These are phyloP conservation scores for Hirtodrosophila duncani DNA, from an alignment of 2,888 invertebrate species.

Conservation along the genomic window DNA sequence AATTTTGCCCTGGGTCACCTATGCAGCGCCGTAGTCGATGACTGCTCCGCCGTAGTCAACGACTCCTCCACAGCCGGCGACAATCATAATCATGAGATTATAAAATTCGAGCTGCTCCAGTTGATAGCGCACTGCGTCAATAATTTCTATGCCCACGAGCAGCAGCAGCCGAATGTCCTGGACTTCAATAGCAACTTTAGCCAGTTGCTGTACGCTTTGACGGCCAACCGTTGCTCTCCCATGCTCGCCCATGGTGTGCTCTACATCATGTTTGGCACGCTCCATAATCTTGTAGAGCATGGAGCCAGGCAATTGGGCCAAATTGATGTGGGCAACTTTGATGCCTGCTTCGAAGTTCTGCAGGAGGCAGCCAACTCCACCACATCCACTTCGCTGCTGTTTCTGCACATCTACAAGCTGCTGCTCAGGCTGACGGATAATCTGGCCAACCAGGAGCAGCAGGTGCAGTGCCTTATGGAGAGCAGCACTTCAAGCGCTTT, in stretches of 20 bases:
- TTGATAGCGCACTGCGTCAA: conserved; percentile 73
- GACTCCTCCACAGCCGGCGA: neutral
- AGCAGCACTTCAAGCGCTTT: conserved; percentile 46
- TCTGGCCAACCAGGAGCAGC: conserved; percentile 61
- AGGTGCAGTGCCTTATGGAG: conserved; percentile 42
- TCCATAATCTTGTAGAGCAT: conserved; percentile 70
- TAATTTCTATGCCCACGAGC: conserved; percentile 68
- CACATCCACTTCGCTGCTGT: conserved; percentile 30
- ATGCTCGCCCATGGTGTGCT: conserved; percentile 64
- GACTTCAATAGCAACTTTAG: conserved; percentile 68
- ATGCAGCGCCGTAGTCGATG: conserved; percentile 28
- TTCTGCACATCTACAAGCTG: conserved; percentile 61
- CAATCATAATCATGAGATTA: conserved; percentile 58
- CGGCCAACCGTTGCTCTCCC: conserved; percentile 49
- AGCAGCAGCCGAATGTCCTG: conserved; percentile 54
- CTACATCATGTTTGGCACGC: conserved; percentile 73
- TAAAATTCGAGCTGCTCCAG: conserved; percentile 72
- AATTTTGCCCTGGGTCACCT: conserved; percentile 75
- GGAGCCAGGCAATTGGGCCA: conserved; percentile 41
- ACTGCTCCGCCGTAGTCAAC: conserved; percentile 16
- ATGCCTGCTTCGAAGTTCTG: conserved; percentile 65
- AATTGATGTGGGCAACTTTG: conserved; percentile 64
- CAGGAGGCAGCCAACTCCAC: conserved; percentile 39
- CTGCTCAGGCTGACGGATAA: conserved; percentile 72
- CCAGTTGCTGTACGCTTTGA: conserved; percentile 55